Conservation (phyloP, 2,888 invertebrate genomes). For the Andrena trimmerana region DNA sequence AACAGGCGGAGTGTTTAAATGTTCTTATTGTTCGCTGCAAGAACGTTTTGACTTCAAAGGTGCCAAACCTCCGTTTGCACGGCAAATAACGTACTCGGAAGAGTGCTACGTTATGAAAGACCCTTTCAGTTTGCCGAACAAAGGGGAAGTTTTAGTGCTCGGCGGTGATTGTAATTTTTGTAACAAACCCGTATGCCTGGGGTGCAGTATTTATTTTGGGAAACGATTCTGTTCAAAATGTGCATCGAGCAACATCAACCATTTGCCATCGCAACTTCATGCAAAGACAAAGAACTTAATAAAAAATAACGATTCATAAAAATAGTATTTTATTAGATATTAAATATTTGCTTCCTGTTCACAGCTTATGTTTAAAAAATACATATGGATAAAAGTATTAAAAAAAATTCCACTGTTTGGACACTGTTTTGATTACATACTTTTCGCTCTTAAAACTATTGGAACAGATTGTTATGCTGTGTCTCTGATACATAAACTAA, state of each 20-base stretch:
- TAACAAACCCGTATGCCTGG: conserved; percentile 90
- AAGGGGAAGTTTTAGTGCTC: conserved; percentile 91
- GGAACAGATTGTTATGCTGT: neutral
- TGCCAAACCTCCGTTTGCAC: conserved; percentile 90
- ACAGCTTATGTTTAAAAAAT: conserved; percentile 33
- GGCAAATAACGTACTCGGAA: conserved; percentile 89
- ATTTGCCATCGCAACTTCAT: conserved; percentile 90
- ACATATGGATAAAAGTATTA: conserved; percentile 7
- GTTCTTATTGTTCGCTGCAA: conserved; percentile 88
- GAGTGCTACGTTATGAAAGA: conserved; percentile 93
- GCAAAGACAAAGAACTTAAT: conserved; percentile 86
- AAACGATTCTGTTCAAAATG: conserved; percentile 91
- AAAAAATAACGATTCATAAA: conserved; percentile 55
- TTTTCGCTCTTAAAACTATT: neutral
- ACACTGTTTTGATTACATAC: conserved; percentile 2
- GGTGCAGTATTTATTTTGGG: conserved; percentile 93
- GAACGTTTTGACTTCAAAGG: conserved; percentile 93
- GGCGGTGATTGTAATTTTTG: conserved; percentile 92
- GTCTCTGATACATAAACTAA: conserved; percentile 14
- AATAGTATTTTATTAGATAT: conserved; percentile 57
- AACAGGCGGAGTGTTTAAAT: conserved; percentile 87
- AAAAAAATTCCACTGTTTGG: neutral
- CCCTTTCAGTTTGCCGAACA: conserved; percentile 92
- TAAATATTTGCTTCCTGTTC: conserved; percentile 40
- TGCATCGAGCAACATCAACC: conserved; percentile 86